Evolutionary conservation across 2,797 vertebrate species (phyloP).

Genomic region (Mallotus villosus): DNA sequence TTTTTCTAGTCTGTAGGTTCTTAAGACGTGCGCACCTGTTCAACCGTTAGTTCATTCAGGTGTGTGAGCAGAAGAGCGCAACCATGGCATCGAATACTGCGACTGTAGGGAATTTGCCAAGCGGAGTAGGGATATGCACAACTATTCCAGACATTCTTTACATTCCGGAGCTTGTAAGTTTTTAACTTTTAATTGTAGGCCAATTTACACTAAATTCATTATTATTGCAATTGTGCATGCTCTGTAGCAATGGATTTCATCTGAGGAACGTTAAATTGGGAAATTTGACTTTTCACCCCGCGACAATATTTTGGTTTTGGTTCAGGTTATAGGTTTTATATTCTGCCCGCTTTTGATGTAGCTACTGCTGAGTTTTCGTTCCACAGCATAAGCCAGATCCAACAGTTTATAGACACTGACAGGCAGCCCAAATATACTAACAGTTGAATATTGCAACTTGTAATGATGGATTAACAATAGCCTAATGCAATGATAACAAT

Average conservation of each 20-base stretch:
- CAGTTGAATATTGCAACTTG: no score
- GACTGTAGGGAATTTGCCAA: constrained; percentile 71
- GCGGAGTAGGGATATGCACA: constrained; percentile 70
- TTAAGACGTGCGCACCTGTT: constrained; percentile 23
- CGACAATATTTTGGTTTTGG: no score
- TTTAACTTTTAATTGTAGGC: neutral
- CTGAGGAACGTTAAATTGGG: no score
- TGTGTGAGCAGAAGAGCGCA: neutral
- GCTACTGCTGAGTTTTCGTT: no score
- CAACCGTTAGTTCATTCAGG: constrained; percentile 12
- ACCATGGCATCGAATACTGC: constrained; percentile 62
- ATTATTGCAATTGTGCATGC: neutral
- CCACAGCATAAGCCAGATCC: no score
- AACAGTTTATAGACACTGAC: no score
- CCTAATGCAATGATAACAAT: no score
- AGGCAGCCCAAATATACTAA: no score
- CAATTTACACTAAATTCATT: neutral
- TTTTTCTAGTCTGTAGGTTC: constrained; percentile 30
- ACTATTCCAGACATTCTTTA: constrained; percentile 81
- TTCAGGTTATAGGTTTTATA: no score
- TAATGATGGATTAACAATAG: no score
- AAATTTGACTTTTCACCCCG: neutral
- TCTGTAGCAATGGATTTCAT: neutral
- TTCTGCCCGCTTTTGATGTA: no score
- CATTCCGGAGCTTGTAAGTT: constrained; percentile 83